Evolutionary conservation across 2,797 vertebrate genomes (phyloP).

Genomic region (Brachyrhaphis roseni): DNA sequence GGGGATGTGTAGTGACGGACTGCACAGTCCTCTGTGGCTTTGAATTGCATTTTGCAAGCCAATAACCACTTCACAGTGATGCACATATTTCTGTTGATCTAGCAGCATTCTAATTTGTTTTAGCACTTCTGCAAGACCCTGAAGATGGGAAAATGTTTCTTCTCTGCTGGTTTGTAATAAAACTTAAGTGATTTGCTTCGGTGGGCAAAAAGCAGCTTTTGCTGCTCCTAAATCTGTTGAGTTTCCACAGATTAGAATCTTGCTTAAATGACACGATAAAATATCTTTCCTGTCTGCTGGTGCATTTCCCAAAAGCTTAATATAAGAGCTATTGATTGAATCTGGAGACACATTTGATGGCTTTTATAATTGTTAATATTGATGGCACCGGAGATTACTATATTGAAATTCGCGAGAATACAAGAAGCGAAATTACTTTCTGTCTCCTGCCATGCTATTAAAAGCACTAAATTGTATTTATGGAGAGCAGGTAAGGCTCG

Average conservation of each 20-base stretch:
- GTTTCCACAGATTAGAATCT: conserved; percentile 43
- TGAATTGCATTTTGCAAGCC: background rate
- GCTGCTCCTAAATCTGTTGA: background rate
- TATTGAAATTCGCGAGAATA: conserved; percentile 55
- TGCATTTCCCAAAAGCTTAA: conserved; percentile 58
- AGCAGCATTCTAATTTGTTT: background rate
- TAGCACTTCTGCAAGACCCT: background rate
- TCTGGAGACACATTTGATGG: conserved; percentile 54
- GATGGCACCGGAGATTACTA: conserved; percentile 50
- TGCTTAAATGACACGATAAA: conserved; percentile 45
- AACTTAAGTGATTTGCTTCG: background rate
- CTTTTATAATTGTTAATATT: conserved; percentile 65
- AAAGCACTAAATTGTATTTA: conserved; percentile 62
- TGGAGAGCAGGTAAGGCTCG: conserved; percentile 48
- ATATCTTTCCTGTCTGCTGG: conserved; percentile 44
- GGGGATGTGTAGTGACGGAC: background rate
- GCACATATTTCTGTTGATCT: background rate
- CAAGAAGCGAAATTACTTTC: conserved; percentile 51
- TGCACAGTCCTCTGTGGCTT: background rate
- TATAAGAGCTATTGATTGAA: conserved; percentile 62
- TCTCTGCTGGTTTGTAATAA: background rate
- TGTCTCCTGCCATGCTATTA: conserved; percentile 47
- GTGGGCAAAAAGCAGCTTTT: conserved; percentile 6
- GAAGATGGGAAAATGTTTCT: background rate
- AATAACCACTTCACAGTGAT: background rate